Conservation (phyloP, 2,888 invertebrate genomes). For the Bursaphelenchus okinawaensis region DNA sequence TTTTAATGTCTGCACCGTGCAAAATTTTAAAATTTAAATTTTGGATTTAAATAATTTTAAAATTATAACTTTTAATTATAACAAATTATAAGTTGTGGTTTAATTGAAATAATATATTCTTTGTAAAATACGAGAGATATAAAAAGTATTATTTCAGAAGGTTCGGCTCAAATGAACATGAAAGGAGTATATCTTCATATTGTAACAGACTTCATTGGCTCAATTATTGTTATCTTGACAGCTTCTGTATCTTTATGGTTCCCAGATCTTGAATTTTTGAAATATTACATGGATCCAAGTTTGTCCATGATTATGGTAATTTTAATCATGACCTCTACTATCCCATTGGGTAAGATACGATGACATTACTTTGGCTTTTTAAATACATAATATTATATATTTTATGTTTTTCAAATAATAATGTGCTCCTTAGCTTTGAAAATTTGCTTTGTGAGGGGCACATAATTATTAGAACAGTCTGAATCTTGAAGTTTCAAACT, state of each 20-base stretch:
- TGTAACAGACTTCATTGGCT: constrained; percentile 90
- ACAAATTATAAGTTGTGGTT: neutral
- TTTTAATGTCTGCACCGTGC: too few species aligned
- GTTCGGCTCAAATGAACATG: constrained; percentile 88
- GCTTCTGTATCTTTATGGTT: constrained; percentile 68
- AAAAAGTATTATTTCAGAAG: constrained; percentile 23
- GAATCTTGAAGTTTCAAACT: too few species aligned
- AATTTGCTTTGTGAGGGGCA: too few species aligned
- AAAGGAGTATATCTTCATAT: constrained; percentile 96
- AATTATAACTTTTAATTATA: neutral
- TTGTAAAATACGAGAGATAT: constrained; percentile 2
- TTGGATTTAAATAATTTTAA: constrained; percentile 2
- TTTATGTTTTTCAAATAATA: too few species aligned
- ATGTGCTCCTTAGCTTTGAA: too few species aligned
- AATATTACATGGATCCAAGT: constrained; percentile 85
- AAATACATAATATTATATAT: too few species aligned
- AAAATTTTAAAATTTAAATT: too few species aligned
- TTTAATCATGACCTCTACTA: constrained; percentile 60
- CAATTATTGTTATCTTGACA: constrained; percentile 81
- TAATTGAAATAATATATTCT: neutral
- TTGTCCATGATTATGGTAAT: constrained; percentile 79
- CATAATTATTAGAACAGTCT: too few species aligned
- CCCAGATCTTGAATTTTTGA: constrained; percentile 60
- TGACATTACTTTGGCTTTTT: too few species aligned
- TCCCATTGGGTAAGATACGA: constrained; percentile 58